Base-by-base conservation (phyloP, 2,888 invertebrate species). In the Drosophila lacicola region DNA sequence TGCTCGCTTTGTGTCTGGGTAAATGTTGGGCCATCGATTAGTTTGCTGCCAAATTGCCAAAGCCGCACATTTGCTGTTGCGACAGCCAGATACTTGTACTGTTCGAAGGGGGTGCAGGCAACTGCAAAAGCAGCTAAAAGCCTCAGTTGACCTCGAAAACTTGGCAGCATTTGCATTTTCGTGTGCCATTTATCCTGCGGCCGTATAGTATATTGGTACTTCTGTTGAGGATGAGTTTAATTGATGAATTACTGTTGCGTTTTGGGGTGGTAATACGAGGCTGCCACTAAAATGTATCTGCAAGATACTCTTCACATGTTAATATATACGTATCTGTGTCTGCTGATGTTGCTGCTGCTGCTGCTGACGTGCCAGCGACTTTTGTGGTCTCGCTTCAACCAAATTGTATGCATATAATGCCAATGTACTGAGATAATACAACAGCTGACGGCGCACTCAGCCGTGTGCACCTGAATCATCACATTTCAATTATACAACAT, bases 1-100 rank as follows among this genome's bases (percentile, higher is more conserved):
- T 67, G 55, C 33, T 70, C 64, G 78, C 88, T 86, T 82, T 82
- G 88, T 88, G 86, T 85, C 82, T 89, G 82, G 75, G 84, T 67
- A 89, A 87, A 85, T 89, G 89, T 78, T 89, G 84, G 72, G 74
- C 68, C 78, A 86, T 89, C 85, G 85, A 86, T 86, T 89, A 88
- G 85, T 85, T 83, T 76, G 76, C 74, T 88, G 64, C 70, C 67
- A 77, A 83, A 86, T 86, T 83, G 80, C 60, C 74, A 77, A 88
- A 83, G 89, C 88, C 80, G 81, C 83, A 89, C 78, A 81, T 74
- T 77, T 80, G 72, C 70, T 55, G 34, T 39, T 50, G 37, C 60
- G 33, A 33, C 37, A 44, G 53, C 36, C 33, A 44, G 47, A 60
- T 46, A 41, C 53, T 49, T 51, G 39, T 10, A 8, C 11, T 14